These are phyloP conservation scores for Hermaeophaga mercurialis DNA, from an alignment of 2,888 invertebrate species.

Conservation along the genomic window DNA sequence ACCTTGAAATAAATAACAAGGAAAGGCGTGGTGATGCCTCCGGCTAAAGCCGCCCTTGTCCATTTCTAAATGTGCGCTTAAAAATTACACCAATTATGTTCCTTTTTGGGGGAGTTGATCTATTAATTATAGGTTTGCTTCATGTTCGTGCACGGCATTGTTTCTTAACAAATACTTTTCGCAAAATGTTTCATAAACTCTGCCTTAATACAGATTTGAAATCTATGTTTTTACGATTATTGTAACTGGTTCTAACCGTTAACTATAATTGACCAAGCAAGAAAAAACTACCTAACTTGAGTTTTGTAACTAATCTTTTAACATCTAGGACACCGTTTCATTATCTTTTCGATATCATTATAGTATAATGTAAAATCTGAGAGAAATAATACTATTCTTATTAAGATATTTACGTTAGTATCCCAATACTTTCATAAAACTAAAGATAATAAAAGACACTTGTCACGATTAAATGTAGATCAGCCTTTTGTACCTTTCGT, in stretches of 20 bases:
- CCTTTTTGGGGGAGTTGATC: slow-evolving; percentile 13
- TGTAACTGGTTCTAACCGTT: slow-evolving; percentile 12
- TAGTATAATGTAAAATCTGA: too few relatives aligned
- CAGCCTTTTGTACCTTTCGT: too few relatives aligned
- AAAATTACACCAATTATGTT: neutral
- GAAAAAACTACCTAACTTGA: neutral
- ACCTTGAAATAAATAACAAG: slow-evolving; percentile 2
- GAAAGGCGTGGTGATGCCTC: neutral
- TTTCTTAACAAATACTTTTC: neutral
- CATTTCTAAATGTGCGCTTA: neutral
- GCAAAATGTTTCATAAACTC: slow-evolving; percentile 6
- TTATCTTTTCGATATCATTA: slow-evolving; percentile 3
- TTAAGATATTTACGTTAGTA: too few relatives aligned
- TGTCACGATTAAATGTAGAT: too few relatives aligned
- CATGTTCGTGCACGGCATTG: slow-evolving; percentile 3
- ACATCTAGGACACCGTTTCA: slow-evolving; percentile 1
- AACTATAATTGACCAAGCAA: slow-evolving; percentile 11
- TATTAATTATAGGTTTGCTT: slow-evolving; percentile 7
- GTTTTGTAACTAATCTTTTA: slow-evolving; percentile 8
- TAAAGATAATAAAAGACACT: too few relatives aligned
- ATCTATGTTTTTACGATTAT: slow-evolving; percentile 14
- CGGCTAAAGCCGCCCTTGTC: neutral
- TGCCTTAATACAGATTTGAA: slow-evolving; percentile 7
- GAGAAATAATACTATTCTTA: too few relatives aligned
- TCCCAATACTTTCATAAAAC: too few relatives aligned